Conservation (phyloP, 2,888 invertebrate species). For the Aplocera efformata region DNA sequence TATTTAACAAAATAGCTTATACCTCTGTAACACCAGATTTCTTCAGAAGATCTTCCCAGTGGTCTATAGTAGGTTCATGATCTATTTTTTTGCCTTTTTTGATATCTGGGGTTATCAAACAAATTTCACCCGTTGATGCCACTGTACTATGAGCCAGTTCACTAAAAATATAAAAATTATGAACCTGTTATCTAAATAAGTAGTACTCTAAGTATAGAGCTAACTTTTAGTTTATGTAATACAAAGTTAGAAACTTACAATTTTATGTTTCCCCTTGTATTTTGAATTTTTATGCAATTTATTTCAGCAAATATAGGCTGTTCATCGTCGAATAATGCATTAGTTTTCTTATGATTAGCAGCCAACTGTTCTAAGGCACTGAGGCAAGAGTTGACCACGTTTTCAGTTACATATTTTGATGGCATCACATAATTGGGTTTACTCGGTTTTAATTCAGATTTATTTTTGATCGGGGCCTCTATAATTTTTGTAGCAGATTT, state of each 20-base stretch:
- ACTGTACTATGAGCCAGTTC: conserved; percentile 81
- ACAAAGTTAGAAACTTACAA: conserved; percentile 75
- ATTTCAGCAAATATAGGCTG: conserved; percentile 81
- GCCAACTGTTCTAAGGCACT: conserved; percentile 52
- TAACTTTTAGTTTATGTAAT: neutral
- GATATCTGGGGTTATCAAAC: conserved; percentile 88
- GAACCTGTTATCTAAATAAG: too few relatives aligned
- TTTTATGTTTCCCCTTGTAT: conserved; percentile 80
- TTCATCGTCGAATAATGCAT: conserved; percentile 79
- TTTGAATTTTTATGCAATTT: conserved; percentile 83
- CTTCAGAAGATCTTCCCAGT: conserved; percentile 85
- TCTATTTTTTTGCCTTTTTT: conserved; percentile 85
- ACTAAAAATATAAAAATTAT: conserved; percentile 46
- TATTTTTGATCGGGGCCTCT: conserved; percentile 6
- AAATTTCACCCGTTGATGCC: conserved; percentile 85
- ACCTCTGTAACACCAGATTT: conserved; percentile 82
- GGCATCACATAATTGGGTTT: conserved; percentile 55
- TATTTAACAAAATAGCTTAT: conserved; percentile 14
- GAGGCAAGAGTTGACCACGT: conserved; percentile 49
- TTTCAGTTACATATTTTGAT: conserved; percentile 51
- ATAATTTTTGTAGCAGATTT: conserved; percentile 3
- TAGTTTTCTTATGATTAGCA: conserved; percentile 52
- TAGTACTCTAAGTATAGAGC: too few relatives aligned
- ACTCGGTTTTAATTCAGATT: conserved; percentile 5
- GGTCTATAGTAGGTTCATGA: conserved; percentile 86